Evolutionary conservation across 2,797 vertebrate genomes (phyloP), one percentile per base, ranked within the genome.

Genomic region (Falco cherrug): DNA sequence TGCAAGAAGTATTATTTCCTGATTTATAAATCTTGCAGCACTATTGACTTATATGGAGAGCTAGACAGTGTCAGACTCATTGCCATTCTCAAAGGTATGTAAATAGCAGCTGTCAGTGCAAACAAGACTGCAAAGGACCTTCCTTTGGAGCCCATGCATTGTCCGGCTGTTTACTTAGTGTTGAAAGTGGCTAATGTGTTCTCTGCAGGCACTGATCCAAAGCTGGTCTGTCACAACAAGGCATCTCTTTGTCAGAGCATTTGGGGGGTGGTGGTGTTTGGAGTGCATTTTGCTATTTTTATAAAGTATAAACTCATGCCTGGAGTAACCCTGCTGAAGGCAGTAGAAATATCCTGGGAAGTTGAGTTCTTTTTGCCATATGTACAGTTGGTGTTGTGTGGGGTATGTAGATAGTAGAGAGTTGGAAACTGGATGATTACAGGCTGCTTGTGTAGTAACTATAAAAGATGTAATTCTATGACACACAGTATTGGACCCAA

Each of bases 1-100:
- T 90, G 80, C 37, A 96, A 95, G 87, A 88, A 91, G 64, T 93
- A 96, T 87, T 92, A 87, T 91, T 94, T 87, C 89, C 87, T 96
- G 85, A 93, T 95, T 94, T 93, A 89, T 77, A 89, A 76, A 28
- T 82, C 70, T 68, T 89, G n/a, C 59, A 84, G 31, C n/a, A 56
- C 35, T 84, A 22, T 89, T 95, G 91, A 84, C 93, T 94, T 95
- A 88, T 84, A 93, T 84, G 89, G 89, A 91, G 43, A 78, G 31
- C 0, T 0, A 93, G 82, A 63, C 41, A 74, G 48, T 54, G 61
- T 92, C 61, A 78, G 51, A 86, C 47, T 59, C 51, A 22, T 1
- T 91, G 74, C 31, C 3, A 1, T 67, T 86, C 87, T 79, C 43
- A 45, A 64, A 95, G 70, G 56, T 90, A 91, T 82, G 93, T 79